Evolutionary conservation across 1,140 invertebrate species (phyloP), one percentile per base, ranked within the genome.

Genomic region (Aphaenogaster floridana): DNA sequence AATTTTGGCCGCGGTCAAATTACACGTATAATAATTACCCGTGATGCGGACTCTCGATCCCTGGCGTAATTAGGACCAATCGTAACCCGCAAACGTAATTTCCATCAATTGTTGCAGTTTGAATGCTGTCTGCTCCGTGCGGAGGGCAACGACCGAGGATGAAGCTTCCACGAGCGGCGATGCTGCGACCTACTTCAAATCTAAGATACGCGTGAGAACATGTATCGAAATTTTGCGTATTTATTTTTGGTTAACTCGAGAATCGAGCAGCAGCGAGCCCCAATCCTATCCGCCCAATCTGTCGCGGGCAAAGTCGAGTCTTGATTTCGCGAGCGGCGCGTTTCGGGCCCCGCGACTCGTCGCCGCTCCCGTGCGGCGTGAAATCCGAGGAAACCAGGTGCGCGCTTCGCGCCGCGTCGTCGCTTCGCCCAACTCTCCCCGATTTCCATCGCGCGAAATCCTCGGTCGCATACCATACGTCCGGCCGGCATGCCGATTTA

Each of bases 381-480:
- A 66, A 66, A 50, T 66, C 34, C 63, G 34, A 15, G 28, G 42
- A 52, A 66, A 79, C 13, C 13, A 36, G 45, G 42, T n/a, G 45
- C 17, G 6, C 63, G 48, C 61, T 28, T 63, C 13, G 21, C 69
- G 48, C 15, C 2, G n/a, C 28, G 39, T 28, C n/a, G n/a, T 48
- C 21, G 59, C 45, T 36, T 39, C 34, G 15, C n/a, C 13, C 61
- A 42, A 63, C 72, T 78, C 57, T 78, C 71, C 48, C 63, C 48
- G 72, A 64, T 77, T 76, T 84, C 69, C 80, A 76, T 50, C 17
- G 34, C 68, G 52, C 69, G 54, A 84, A 61, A 84, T 63, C 57
- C 69, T 13, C 79, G 21, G 9, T 42, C 39, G 69, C 80, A 74
- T 84, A 83, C 80, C 78, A 3, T 42, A 39, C 76, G 42, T 64